These are phyloP conservation scores for Champsocephalus gunnari DNA, from an alignment of 2,797 vertebrate species.

Conservation along the genomic window DNA sequence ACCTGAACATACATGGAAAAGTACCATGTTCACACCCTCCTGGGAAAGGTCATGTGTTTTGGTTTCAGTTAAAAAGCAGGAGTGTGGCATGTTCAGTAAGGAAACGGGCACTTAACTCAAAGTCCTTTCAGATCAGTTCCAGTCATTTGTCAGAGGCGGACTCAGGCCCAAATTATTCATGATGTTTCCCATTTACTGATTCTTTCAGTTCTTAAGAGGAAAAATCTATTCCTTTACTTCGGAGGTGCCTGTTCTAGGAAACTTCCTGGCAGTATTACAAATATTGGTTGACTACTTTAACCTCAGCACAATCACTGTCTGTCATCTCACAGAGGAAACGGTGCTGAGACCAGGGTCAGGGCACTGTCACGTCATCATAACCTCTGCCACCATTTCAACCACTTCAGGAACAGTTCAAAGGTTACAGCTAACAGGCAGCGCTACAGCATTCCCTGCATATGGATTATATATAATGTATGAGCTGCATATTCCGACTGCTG, in stretches of 20 bases:
- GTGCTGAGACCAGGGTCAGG: constrained; percentile 13
- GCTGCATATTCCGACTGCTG: constrained; percentile 34
- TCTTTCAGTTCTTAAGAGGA: constrained; percentile 32
- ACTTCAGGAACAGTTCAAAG: constrained; percentile 34
- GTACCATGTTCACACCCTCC: background rate
- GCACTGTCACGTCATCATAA: constrained; percentile 34
- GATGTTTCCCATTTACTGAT: constrained; percentile 44
- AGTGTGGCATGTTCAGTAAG: background rate
- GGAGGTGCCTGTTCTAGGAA: constrained; percentile 12
- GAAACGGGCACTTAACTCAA: constrained; percentile 20
- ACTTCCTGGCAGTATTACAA: constrained; percentile 37
- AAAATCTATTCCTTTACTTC: constrained; percentile 35
- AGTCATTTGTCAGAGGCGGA: constrained; percentile 37
- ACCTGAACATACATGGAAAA: constrained; percentile 9
- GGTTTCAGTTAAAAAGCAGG: constrained; percentile 8
- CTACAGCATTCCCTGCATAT: constrained; percentile 30
- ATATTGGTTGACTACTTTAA: constrained; percentile 51
- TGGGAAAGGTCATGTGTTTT: background rate
- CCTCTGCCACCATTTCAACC: constrained; percentile 32
- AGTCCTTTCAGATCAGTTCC: constrained; percentile 22
- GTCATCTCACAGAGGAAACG: constrained; percentile 27
- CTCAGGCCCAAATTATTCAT: constrained; percentile 40
- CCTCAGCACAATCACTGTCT: constrained; percentile 27
- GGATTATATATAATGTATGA: constrained; percentile 61
- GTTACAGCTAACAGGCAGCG: constrained; percentile 12